phyloP scores from a whole-genome alignment of 2,888 invertebrate genomes.

The Eledona agricola region DNA sequence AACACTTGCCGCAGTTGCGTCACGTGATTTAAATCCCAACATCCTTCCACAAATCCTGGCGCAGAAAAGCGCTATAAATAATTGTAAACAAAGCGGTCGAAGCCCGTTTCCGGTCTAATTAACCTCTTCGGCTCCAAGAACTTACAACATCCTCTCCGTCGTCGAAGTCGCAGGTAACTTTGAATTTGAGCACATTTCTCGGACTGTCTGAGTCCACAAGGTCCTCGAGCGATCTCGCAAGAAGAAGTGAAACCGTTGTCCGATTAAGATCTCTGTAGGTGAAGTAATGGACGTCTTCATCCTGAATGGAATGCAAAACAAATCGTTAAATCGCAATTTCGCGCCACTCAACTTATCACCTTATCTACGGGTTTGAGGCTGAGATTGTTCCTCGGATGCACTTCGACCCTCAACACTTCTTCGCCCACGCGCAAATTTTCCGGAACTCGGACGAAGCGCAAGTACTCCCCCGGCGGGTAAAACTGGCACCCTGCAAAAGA shows the following conservation, averaged over 20 bases:
- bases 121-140: too few relatives aligned
- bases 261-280: slow-evolving; percentile 78
- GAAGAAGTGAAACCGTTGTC: slow-evolving; percentile 78
- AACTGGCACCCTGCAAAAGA: slow-evolving; percentile 79
- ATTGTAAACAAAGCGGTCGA: too few relatives aligned
- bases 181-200: slow-evolving; percentile 83
- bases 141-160: slow-evolving; percentile 73
- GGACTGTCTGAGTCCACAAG: slow-evolving; percentile 84
- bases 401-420: slow-evolving; percentile 80
- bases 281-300: slow-evolving; percentile 77
- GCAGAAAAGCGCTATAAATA: too few relatives aligned
- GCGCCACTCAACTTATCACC: slow-evolving; percentile 53
- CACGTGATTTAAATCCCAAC: too few relatives aligned
- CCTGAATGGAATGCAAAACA: slow-evolving; percentile 58
- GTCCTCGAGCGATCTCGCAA: slow-evolving; percentile 80
- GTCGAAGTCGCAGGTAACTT: slow-evolving; percentile 78
- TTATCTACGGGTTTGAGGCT: slow-evolving; percentile 76
- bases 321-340: slow-evolving; percentile 7
- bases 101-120: too few relatives aligned
- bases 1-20: too few relatives aligned
- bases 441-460: slow-evolving; percentile 85
- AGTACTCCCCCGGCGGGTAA: slow-evolving; percentile 83
- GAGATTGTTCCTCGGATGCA: slow-evolving; percentile 82
- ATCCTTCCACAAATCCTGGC: too few relatives aligned
- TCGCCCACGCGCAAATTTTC: slow-evolving; percentile 81